Conservation (phyloP, 2,888 invertebrate genomes). For the Pteria penguin region DNA sequence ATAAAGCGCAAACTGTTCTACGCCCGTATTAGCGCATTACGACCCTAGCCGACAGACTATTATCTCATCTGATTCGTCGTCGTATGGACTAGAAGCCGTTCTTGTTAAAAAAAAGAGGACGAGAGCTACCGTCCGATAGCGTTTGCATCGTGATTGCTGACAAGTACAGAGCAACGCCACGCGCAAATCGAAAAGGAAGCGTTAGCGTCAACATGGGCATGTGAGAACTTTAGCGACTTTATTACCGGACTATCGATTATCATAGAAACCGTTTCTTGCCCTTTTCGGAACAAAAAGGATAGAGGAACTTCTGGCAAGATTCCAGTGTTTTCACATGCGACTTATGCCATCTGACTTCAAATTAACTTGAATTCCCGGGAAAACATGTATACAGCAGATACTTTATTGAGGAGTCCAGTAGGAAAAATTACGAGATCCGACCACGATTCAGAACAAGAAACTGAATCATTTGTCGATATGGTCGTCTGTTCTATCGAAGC, state of each 20-base stretch:
- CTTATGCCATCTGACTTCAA: constrained; percentile 68
- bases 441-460: constrained; percentile 22
- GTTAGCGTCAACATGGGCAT: constrained; percentile 27
- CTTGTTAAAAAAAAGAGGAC: not conserved
- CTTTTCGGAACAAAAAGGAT: constrained; percentile 74
- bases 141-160: not conserved
- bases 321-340: constrained; percentile 74
- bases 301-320: constrained; percentile 73
- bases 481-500: constrained; percentile 37
- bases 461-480: constrained; percentile 35
- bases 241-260: constrained; percentile 67
- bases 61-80: not conserved
- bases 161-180: not conserved
- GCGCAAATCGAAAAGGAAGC: constrained; percentile 1
- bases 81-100: not conserved
- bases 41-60: not conserved
- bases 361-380: constrained; percentile 47
- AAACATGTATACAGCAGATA: constrained; percentile 39
- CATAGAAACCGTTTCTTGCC: constrained; percentile 76
- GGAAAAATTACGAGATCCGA: constrained; percentile 12
- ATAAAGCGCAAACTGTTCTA: not conserved
- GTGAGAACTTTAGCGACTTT: constrained; percentile 73
- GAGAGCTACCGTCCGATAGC: not conserved
- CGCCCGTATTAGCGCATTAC: not conserved
- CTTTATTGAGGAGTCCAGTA: constrained; percentile 41